Percentiles rank a stretch among this genome's conserved stretches.
Conservation (phyloP, 2,888 invertebrate species). For the Coelopa pilipes region DNA sequence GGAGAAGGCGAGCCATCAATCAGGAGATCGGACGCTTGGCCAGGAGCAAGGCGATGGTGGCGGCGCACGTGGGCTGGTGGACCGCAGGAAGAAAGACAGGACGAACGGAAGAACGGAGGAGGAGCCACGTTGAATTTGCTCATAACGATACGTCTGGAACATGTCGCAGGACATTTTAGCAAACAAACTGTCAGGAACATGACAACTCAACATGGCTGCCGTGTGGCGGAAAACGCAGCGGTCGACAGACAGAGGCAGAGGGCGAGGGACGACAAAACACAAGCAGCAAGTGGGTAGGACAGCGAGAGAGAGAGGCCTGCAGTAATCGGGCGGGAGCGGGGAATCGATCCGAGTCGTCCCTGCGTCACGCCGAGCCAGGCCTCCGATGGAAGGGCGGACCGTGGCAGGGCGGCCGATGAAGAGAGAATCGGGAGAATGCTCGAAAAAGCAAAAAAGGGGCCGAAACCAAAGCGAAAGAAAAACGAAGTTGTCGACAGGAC, state of each 20-base stretch:
- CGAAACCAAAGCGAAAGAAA: too few relatives aligned
- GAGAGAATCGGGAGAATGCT: too few relatives aligned
- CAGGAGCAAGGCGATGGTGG: background rate
- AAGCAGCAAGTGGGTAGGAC: background rate
- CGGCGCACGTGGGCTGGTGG: conserved; percentile 25
- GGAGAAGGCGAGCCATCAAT: too few relatives aligned
- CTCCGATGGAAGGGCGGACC: too few relatives aligned
- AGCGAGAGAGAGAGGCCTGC: background rate
- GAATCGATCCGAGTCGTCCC: too few relatives aligned
- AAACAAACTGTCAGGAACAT: conserved; percentile 63
- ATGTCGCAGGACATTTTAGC: conserved; percentile 61
- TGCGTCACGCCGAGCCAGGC: too few relatives aligned
- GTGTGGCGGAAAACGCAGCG: conserved; percentile 8
- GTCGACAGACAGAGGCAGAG: background rate
- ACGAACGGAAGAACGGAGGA: conserved; percentile 6
- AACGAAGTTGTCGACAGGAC: background rate
- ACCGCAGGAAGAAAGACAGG: conserved; percentile 35
- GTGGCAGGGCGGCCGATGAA: too few relatives aligned
- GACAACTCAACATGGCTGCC: conserved; percentile 53
- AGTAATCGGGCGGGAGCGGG: too few relatives aligned
- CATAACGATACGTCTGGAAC: conserved; percentile 57
- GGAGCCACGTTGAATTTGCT: conserved; percentile 44
- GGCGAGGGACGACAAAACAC: background rate
- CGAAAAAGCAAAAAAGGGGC: too few relatives aligned
- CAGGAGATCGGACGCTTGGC: too few relatives aligned